These are phyloP conservation scores for Harlomillsia oculata DNA, from an alignment of 1,140 invertebrate species.

Conservation along the genomic window DNA sequence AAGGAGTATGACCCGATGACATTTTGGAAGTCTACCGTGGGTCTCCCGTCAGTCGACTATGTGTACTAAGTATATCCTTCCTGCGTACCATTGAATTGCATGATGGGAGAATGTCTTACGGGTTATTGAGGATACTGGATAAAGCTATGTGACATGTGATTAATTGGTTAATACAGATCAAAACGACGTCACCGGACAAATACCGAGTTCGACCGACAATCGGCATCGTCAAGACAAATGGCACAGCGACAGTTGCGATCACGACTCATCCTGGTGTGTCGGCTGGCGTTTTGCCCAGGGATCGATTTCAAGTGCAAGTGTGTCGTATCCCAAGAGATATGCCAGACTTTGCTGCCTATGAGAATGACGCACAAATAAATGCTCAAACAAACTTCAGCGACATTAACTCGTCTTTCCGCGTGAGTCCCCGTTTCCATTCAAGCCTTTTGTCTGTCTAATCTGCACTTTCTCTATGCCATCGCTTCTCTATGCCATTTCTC, in stretches of 20 bases:
- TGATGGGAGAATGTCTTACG: too few relatives aligned
- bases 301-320: conserved; percentile 33
- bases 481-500: too few relatives aligned
- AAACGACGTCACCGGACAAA: conserved; percentile 74
- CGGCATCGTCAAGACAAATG: conserved; percentile 54
- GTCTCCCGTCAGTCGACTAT: too few relatives aligned
- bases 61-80: too few relatives aligned
- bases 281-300: conserved; percentile 5
- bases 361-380: neutral
- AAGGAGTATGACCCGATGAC: too few relatives aligned
- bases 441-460: too few relatives aligned
- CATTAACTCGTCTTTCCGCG: conserved; percentile 1
- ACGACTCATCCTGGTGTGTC: conserved; percentile 12
- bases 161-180: conserved; percentile 48
- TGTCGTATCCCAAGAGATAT: conserved; percentile 10
- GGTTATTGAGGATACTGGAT: too few relatives aligned
- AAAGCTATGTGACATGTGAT: too few relatives aligned
- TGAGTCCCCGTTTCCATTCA: too few relatives aligned
- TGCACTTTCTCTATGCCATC: too few relatives aligned
- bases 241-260: conserved; percentile 34
- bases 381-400: neutral
- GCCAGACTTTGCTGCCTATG: neutral
- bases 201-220: conserved; percentile 77
- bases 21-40: too few relatives aligned
- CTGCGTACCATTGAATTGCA: too few relatives aligned